A percentile compares a stretch with the other conserved stretches of the same genome.
These are phyloP conservation scores for Rhynchopsitta pachyrhyncha DNA, from an alignment of 2,113 vertebrate species.

Conservation along the genomic window DNA sequence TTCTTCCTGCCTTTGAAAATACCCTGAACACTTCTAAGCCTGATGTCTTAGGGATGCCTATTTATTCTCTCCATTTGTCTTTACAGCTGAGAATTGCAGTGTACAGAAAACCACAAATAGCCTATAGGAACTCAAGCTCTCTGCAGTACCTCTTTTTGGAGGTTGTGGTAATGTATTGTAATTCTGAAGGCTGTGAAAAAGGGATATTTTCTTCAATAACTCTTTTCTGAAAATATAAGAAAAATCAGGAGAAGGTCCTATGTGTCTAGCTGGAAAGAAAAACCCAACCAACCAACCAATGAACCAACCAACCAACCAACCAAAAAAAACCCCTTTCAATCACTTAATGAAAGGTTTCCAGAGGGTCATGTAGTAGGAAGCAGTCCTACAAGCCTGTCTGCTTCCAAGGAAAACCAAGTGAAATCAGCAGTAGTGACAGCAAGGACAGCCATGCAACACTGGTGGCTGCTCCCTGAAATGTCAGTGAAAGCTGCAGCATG, in stretches of 20 bases:
- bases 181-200: neutral
- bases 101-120: neutral
- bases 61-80: neutral
- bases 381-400: neutral
- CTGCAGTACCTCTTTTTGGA: neutral
- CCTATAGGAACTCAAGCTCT: neutral
- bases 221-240: neutral
- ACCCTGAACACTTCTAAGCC: neutral
- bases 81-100: neutral
- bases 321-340: neutral
- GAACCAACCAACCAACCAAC: neutral
- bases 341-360: neutral
- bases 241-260: neutral
- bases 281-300: neutral
- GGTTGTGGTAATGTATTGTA: neutral
- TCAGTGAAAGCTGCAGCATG: neutral
- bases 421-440: neutral
- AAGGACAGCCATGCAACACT: rapidly evolving
- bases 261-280: neutral
- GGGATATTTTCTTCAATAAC: neutral
- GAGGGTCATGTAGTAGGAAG: neutral
- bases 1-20: neutral
- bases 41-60: neutral
- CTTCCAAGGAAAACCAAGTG: neutral
- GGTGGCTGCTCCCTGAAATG: neutral